These are phyloP conservation scores for Helarctos malayanus DNA, from an alignment of 2,797 vertebrate species.

Conservation along the genomic window DNA sequence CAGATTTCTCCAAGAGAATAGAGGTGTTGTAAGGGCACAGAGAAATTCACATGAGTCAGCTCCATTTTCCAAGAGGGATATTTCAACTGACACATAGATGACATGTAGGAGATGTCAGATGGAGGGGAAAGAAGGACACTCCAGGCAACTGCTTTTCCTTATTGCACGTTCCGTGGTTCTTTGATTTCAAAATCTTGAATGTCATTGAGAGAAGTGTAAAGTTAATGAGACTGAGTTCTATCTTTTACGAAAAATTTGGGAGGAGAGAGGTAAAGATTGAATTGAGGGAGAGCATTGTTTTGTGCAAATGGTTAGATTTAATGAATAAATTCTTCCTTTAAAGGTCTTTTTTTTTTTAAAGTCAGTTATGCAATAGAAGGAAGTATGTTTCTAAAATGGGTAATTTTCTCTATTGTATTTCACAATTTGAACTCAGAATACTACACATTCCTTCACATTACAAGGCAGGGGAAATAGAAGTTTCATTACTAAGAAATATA, in stretches of 20 bases:
- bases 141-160: background rate
- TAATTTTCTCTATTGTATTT: slow-evolving; percentile 34
- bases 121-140: background rate
- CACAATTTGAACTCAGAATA: slow-evolving; percentile 40
- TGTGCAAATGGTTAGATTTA: slow-evolving; percentile 1
- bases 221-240: background rate
- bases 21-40: background rate
- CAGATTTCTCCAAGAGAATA: background rate
- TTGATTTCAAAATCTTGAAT: slow-evolving; percentile 8
- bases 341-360: background rate
- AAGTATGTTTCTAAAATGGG: slow-evolving; percentile 33
- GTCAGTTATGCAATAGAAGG: slow-evolving; percentile 8
- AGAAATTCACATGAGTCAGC: background rate
- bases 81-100: background rate
- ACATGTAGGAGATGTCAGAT: background rate
- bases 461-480: background rate
- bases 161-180: background rate
- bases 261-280: background rate
- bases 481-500: slow-evolving; percentile 32
- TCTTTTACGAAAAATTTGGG: background rate
- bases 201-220: background rate
- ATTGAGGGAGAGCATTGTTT: slow-evolving; percentile 32
- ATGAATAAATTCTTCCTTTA: slow-evolving; percentile 12
- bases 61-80: background rate
- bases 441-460: slow-evolving; percentile 25